Conservation (phyloP, 2,113 vertebrate species). For the Scartelaos histophorus region DNA sequence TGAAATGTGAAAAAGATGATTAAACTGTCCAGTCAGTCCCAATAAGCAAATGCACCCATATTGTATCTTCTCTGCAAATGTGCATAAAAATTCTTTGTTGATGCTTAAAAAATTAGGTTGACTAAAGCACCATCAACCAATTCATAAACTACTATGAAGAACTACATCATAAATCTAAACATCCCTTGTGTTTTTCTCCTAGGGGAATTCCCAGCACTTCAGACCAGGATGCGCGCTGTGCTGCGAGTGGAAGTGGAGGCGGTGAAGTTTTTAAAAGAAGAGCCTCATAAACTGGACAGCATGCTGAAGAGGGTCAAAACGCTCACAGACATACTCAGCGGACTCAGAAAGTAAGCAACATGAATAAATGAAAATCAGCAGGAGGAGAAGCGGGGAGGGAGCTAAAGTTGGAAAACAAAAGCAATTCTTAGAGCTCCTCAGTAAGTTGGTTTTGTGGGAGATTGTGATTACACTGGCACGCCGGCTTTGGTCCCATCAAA, state of each 20-base stretch:
- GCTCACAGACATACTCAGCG: conserved; percentile 87
- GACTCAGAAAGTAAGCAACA: conserved; percentile 84
- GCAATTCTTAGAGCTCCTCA: conserved; percentile 18
- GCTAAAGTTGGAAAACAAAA: conserved; percentile 45
- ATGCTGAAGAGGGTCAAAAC: conserved; percentile 90
- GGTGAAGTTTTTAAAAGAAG: conserved; percentile 94
- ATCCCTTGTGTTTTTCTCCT: neutral
- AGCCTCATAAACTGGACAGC: conserved; percentile 94
- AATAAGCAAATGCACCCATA: no score
- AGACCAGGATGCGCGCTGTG: conserved; percentile 90
- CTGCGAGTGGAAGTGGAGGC: conserved; percentile 94
- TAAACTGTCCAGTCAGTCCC: no score
- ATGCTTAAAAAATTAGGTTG: no score
- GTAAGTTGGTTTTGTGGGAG: conserved; percentile 38
- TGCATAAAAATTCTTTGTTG: no score
- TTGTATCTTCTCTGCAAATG: no score
- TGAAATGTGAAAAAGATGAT: no score
- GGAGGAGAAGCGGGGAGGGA: conserved; percentile 8
- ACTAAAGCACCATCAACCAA: no score
- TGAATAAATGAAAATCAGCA: conserved; percentile 12
- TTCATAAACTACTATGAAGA: no score
- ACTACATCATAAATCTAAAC: neutral
- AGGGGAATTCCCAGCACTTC: conserved; percentile 91
- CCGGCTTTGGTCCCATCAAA: conserved; percentile 42
- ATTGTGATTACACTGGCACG: conserved; percentile 50